Base-by-base conservation (phyloP, 2,797 vertebrate genomes). In the Arvicola amphibius region DNA sequence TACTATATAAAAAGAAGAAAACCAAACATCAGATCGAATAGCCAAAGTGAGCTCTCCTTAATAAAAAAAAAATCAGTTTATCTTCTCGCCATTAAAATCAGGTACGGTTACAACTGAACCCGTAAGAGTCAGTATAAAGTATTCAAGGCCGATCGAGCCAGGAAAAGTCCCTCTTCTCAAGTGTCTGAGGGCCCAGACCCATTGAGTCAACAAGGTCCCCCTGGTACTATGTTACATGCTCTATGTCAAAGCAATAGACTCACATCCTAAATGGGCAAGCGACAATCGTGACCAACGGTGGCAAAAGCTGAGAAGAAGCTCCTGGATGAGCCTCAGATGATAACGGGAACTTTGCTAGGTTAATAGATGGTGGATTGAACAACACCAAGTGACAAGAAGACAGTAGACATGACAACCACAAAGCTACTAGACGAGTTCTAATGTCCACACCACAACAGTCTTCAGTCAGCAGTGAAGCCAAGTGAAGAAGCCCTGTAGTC, bases 21-120 rank as follows among this genome's bases (percentile, higher is more conserved):
- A 94, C 69, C 11, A 88, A 80, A 63, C 2, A 63, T 16, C 81
- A 32, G 90, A 43, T 51, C 88, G 40, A 93, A 46, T 80, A 90
- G 73, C 25, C 14, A 76, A 93, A 91, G 78, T 71, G 12, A 71
- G 69, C 37, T 43, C 13, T 63, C 17, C 40, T 85, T 85, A 81
- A n/a, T n/a, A n/a, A n/a, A n/a, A n/a, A n/a, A n/a, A n/a, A 96
- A 80, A 74, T 84, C 63, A 90, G 59, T 86, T 74, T 61, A 37
- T 91, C 63, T 87, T 88, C 51, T 87, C 93, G 37, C 23, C 27
- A 13, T 80, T 88, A 95, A 95, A 92, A 37, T 80, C 51, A 93
- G 93, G 74, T 78, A 84, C 6, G 71, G 63, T 43, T 83, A 14
- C 43, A 91, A 91, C 29, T 51, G 92, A 92, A 96, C 7, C 40